Percentiles rank a stretch among this genome's conserved stretches.
Conservation (phyloP, 23 tunicate species). For the Oikopleura dioica region DNA sequence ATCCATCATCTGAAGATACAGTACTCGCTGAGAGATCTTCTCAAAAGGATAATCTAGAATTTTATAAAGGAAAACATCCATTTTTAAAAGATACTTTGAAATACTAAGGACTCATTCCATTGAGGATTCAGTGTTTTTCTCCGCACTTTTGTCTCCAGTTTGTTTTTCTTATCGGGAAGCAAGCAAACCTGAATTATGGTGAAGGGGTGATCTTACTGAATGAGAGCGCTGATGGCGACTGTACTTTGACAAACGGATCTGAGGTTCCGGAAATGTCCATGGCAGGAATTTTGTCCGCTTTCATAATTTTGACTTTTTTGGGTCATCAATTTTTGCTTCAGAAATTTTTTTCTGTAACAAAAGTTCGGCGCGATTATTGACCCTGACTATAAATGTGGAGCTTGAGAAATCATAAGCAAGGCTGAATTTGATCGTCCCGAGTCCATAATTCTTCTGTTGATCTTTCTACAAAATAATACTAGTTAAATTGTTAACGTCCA, state of each 20-base stretch:
- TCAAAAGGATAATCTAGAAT: slow-evolving; percentile 46
- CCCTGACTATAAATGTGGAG: not conserved
- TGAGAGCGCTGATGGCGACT: too few relatives aligned
- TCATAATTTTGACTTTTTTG: too few relatives aligned
- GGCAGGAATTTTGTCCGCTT: slow-evolving; percentile 38
- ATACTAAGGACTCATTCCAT: slow-evolving; percentile 58
- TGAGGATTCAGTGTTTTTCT: slow-evolving; percentile 56
- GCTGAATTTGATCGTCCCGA: slow-evolving; percentile 7
- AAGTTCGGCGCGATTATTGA: too few relatives aligned
- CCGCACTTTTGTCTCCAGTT: slow-evolving; percentile 63
- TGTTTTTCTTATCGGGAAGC: slow-evolving; percentile 72
- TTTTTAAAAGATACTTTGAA: slow-evolving; percentile 53
- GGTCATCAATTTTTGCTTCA: too few relatives aligned
- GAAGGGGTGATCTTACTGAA: too few relatives aligned
- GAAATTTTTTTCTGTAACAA: too few relatives aligned
- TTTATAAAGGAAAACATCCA: too few relatives aligned
- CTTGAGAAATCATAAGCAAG: not conserved
- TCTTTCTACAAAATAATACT: slow-evolving; percentile 15
- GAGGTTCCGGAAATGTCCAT: slow-evolving; percentile 76
- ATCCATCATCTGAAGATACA: slow-evolving; percentile 76
- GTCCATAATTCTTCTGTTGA: slow-evolving; percentile 3
- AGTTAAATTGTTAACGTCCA: too few relatives aligned
- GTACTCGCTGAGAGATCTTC: slow-evolving; percentile 61
- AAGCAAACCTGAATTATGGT: slow-evolving; percentile 29
- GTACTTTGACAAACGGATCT: slow-evolving; percentile 85